A percentile compares a stretch with the other conserved stretches of the same genome.
These are phyloP conservation scores for Hetaerina titia DNA, from an alignment of 2,888 invertebrate genomes.

Conservation along the genomic window DNA sequence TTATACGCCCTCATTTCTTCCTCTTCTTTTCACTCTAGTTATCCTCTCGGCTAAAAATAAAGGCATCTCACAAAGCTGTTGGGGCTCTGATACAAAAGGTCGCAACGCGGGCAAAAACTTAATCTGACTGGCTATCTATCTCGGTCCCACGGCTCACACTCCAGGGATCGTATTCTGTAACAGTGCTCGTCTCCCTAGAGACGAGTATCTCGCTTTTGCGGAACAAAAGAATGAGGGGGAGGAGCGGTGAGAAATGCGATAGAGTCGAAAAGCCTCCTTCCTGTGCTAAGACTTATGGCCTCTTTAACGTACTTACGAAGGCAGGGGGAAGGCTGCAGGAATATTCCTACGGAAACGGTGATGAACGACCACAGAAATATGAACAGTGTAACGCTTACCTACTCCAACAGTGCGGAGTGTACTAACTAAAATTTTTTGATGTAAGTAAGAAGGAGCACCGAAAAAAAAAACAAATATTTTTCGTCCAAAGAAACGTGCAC, in stretches of 20 bases:
- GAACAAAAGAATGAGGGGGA: constrained; percentile 15
- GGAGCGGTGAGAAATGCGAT: constrained; percentile 31
- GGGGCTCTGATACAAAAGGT: constrained; percentile 31
- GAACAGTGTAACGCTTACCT: background rate
- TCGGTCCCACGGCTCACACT: constrained; percentile 19
- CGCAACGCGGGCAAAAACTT: constrained; percentile 27
- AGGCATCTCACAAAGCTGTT: constrained; percentile 22
- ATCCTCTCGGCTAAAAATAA: constrained; percentile 21
- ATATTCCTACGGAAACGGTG: background rate
- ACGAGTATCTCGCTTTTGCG: constrained; percentile 18
- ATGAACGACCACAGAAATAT: background rate
- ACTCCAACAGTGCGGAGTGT: background rate
- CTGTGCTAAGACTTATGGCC: background rate
- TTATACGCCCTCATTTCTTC: background rate
- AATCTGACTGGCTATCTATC: constrained; percentile 33
- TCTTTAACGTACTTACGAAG: constrained; percentile 14
- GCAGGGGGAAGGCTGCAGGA: constrained; percentile 2
- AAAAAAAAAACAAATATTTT: background rate
- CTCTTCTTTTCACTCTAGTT: constrained; percentile 20
- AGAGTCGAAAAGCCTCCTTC: constrained; percentile 16
- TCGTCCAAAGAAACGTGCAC: background rate
- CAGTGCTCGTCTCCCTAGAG: constrained; percentile 15
- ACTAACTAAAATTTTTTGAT: background rate
- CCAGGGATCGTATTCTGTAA: background rate
- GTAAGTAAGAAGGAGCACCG: background rate